phyloP scores from a whole-genome alignment of 2,888 invertebrate species.

The Xestia c-nigrum region DNA sequence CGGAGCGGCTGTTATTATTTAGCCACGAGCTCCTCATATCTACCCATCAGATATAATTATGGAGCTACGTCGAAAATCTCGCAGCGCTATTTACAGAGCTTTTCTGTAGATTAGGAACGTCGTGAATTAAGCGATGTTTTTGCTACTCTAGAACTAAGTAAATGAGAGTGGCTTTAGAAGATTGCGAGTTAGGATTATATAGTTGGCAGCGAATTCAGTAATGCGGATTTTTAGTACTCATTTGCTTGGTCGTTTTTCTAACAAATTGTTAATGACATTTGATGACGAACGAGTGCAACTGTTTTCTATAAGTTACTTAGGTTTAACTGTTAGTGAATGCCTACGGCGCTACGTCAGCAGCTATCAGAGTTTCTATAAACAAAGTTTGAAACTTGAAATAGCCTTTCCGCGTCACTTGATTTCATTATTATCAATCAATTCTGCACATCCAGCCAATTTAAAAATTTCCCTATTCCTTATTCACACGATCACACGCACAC shows the following conservation, averaged over 20 bases:
- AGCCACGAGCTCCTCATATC: not conserved
- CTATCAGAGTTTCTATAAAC: too few species aligned
- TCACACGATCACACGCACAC: too few species aligned
- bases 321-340: too few species aligned
- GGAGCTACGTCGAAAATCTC: not conserved
- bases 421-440: too few species aligned
- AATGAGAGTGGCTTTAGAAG: constrained; percentile 37
- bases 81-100: constrained; percentile 1
- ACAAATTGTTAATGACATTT: not conserved
- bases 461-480: too few species aligned
- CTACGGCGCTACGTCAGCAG: too few species aligned
- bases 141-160: constrained; percentile 23
- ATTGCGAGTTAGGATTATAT: constrained; percentile 19
- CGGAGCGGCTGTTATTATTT: not conserved
- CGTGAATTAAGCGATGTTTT: constrained; percentile 42
- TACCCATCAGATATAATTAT: not conserved
- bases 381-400: too few species aligned
- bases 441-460: too few species aligned
- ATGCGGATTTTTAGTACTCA: not conserved
- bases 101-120: constrained; percentile 19
- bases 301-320: too few species aligned
- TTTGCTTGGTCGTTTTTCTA: not conserved
- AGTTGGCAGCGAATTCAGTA: not conserved
- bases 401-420: too few species aligned
- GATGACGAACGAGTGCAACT: not conserved